phyloP scores from a whole-genome alignment of 2,888 invertebrate genomes.

The Buathra laborator region DNA sequence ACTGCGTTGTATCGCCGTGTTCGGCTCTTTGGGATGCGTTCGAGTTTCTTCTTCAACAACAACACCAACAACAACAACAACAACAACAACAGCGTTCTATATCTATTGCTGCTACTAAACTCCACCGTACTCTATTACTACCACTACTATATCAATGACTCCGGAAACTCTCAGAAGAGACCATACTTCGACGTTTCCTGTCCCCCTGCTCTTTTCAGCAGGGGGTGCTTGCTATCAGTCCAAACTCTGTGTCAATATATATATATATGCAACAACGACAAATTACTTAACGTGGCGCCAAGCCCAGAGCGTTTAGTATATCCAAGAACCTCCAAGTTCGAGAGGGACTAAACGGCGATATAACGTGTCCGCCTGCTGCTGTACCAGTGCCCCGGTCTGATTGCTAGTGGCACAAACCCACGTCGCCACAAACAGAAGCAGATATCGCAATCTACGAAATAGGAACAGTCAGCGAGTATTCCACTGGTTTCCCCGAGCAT shows the following conservation, averaged over 20 bases:
- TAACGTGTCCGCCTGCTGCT: slow-evolving; percentile 16
- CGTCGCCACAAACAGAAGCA: slow-evolving; percentile 13
- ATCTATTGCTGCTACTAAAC: slow-evolving; percentile 24
- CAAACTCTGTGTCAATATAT: slow-evolving; percentile 35
- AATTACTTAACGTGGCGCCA: slow-evolving; percentile 55
- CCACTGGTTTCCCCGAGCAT: slow-evolving; percentile 5
- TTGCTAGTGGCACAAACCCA: slow-evolving; percentile 49
- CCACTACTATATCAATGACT: slow-evolving; percentile 1
- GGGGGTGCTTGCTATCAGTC: slow-evolving; percentile 15
- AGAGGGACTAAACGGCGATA: slow-evolving; percentile 12
- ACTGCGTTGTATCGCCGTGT: slow-evolving; percentile 56
- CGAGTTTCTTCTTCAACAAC: slow-evolving; percentile 54
- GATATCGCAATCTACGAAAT: slow-evolving; percentile 42
- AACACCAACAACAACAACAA: slow-evolving; percentile 9
- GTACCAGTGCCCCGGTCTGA: slow-evolving; percentile 23
- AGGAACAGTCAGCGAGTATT: slow-evolving; percentile 40
- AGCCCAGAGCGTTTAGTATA: slow-evolving; percentile 49
- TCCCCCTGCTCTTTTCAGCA: background rate
- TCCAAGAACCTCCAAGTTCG: slow-evolving; percentile 55
- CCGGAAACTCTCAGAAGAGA: slow-evolving; percentile 46
- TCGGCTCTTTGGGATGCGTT: slow-evolving; percentile 56
- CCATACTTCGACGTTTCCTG: slow-evolving; percentile 56
- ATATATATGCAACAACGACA: slow-evolving; percentile 46
- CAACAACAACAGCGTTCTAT: slow-evolving; percentile 40
- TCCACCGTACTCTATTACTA: background rate